Evolutionary conservation across 2,113 vertebrate species (phyloP).

Genomic region (Podarcis raffonei): DNA sequence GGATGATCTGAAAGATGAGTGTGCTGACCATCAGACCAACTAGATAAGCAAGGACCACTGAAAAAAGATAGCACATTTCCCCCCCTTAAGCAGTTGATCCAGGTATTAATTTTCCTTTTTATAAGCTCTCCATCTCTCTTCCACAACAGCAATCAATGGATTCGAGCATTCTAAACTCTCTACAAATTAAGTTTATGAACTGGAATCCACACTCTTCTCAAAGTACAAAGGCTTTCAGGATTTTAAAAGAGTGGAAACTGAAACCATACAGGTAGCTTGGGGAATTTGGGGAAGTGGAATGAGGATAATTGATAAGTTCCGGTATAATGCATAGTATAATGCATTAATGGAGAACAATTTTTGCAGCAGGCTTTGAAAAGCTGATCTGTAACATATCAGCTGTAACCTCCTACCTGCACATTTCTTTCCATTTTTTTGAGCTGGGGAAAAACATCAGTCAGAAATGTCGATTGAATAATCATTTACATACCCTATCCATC

Average conservation of each 20-base stretch:
- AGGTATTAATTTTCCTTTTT: not conserved
- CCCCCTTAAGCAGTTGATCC: not conserved
- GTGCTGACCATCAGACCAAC: not conserved
- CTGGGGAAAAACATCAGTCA: not conserved
- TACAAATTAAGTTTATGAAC: not conserved
- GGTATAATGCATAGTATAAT: not conserved
- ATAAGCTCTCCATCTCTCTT: not conserved
- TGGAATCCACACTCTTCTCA: not conserved
- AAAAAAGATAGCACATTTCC: not conserved
- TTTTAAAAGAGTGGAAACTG: not conserved
- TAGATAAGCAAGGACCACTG: no score
- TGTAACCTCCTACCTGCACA: not conserved
- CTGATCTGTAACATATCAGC: not conserved
- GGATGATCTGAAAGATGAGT: not conserved
- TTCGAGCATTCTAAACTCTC: not conserved
- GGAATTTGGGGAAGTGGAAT: not conserved
- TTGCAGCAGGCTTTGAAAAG: not conserved
- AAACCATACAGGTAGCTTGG: not conserved
- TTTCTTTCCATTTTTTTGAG: not conserved
- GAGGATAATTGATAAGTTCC: not conserved
- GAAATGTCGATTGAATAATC: constrained; percentile 27
- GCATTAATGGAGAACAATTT: not conserved
- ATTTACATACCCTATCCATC: constrained; percentile 29
- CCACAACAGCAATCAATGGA: not conserved
- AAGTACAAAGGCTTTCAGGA: not conserved